Conservation (phyloP, 2,797 vertebrate genomes). For the Malurus splendens region DNA sequence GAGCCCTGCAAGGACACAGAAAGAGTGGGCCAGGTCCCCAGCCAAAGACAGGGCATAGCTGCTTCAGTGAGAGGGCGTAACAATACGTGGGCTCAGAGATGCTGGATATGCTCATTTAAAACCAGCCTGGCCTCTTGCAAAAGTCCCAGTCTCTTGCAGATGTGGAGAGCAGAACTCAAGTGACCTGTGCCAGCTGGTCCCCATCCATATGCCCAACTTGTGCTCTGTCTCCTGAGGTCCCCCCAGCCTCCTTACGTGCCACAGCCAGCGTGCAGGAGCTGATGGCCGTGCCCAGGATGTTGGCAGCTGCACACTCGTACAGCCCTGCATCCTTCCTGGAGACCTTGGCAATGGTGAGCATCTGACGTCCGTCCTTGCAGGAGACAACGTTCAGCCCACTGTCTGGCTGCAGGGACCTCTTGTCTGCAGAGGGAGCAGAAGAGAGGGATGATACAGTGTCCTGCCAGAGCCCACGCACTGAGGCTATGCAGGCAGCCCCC, state of each 20-base stretch:
- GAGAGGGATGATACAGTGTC: neutral
- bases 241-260: conserved; percentile 81
- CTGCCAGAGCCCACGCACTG: fast-evolving
- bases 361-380: conserved; percentile 91
- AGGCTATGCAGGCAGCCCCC: neutral
- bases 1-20: conserved; percentile 70
- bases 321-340: conserved; percentile 89
- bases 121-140: neutral
- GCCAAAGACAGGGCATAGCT: neutral
- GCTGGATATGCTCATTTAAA: neutral
- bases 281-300: conserved; percentile 82
- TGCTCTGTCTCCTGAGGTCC: neutral
- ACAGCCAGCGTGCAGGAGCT: conserved; percentile 92
- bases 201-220: fast-evolving
- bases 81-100: neutral
- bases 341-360: conserved; percentile 89
- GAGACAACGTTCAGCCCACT: conserved; percentile 83
- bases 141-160: neutral
- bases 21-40: neutral
- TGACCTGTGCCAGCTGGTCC: fast-evolving
- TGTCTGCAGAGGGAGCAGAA: conserved; percentile 74
- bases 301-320: conserved; percentile 93
- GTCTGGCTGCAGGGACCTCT: conserved; percentile 83
- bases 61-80: neutral
- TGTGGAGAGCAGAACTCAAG: neutral